Evolutionary conservation across 2,888 invertebrate species (phyloP), one percentile per base, ranked within the genome.

Genomic region (Brenthis daphne): DNA sequence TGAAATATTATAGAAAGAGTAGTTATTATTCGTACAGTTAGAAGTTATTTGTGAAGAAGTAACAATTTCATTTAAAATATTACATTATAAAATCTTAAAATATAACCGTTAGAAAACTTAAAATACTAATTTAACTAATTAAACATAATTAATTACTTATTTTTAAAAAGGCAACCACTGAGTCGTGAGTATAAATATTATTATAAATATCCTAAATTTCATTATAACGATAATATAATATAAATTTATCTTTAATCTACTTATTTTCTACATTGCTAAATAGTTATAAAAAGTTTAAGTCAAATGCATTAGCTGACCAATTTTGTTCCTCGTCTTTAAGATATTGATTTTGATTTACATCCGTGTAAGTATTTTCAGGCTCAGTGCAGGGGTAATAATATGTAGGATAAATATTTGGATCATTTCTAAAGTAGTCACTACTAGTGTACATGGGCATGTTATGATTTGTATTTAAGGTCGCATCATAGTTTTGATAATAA

Each of bases 311-410:
- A 14, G 64, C 65, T 12, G 77, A 73, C 78, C 77, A 80, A 66
- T 71, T 67, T 24, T 71, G 65, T 29, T 69, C 33, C 5, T 68
- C 66, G 12, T 64, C 51, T 54, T 53, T 54, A 12, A 57, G 47
- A 12, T 14, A n/a, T 29, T 65, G 56, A 48, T 37, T 51, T 58
- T 24, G 37, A 57, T 69, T 57, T 24, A 57, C 56, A 47, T 68
- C 55, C 2, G 53, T 70, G 3, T 65, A 71, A 48, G 65, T 64
- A 60, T 64, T 68, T 57, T 70, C 69, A 24, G 68, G 54, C 3
- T 54, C 68, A 64, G 74, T 68, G 54, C 48, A 65, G 1, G 85
- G 83, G 71, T 84, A 86, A 73, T 84, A 84, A 60, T 83, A 77
- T 2, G 85, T 83, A 16, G 83, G 82, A 71, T 84, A 84, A 12